Base-by-base conservation (phyloP, 2,888 invertebrate genomes). In the Eubasilissa splendida region DNA sequence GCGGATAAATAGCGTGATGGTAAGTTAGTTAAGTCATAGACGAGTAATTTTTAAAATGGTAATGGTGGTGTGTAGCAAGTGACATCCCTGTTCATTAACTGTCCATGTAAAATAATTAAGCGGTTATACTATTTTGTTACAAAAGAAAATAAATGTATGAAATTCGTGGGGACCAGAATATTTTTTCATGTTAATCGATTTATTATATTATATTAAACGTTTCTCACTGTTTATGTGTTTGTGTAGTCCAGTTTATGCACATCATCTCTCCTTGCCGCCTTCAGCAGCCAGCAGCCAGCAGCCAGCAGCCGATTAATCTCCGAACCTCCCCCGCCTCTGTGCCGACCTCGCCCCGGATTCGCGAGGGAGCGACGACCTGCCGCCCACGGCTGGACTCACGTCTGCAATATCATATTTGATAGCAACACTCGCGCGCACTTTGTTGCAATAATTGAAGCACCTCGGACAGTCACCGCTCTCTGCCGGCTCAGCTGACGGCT, bases 281-380 rank as follows among this genome's bases (percentile, higher is more conserved):
- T 4, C 63, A 12, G 33, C 42, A 33, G 63, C 63, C 12, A 33
- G 63, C 63, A 63, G 31, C 31, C 63, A 12, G 31, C 42, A 33
- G 63, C 63, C 12, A 63, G 63, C 63, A 63, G 31, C 31, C 63
- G 63, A 63, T 63, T 63, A 63, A 63, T 63, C 63, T 63, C 63
- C 9, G 63, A 63, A 63, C 33, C 42, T 12, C 33, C 33, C 11
- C 63, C 33, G 7, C 63, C 42, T 31, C 33, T 33, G 33, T 10
- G 31, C 63, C 63, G 63, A 1, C 63, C 42, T 31, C 33, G 42
- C 63, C 33, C 42, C 63, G 63, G 33, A 63, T 63, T 63, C 12
- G 63, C 63, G 12, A 31, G 63, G 42, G 63, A 63, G 10, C 63
- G n/a, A 12, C 33, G 63, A 63, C 63, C 63, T 31, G 42, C 63